Percentiles rank a stretch among this genome's conserved stretches.
Conservation (phyloP, 1,140 invertebrate genomes). For the Aphelinus certus region DNA sequence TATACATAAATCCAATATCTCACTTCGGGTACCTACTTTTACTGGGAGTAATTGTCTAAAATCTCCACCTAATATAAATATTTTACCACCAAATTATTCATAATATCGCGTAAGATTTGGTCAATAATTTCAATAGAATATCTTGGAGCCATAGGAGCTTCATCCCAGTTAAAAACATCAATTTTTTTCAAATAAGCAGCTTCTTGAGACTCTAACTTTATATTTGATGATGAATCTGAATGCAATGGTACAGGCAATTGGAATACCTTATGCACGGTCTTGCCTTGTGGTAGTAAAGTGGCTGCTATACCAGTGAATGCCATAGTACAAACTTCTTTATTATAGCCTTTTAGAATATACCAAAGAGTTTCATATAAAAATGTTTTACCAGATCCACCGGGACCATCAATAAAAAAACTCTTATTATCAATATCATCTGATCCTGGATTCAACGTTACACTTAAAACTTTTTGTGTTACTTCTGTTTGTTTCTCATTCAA, state of each 20-base stretch:
- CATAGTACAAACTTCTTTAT: constrained; percentile 7
- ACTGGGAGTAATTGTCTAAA: constrained; percentile 47
- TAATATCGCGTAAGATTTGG: constrained; percentile 39
- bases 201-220: constrained; percentile 50
- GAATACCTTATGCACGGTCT: constrained; percentile 44
- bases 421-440: not conserved
- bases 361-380: constrained; percentile 1
- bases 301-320: constrained; percentile 40
- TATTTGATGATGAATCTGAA: constrained; percentile 36
- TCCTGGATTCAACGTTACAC: constrained; percentile 1
- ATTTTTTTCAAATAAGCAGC: constrained; percentile 29
- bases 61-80: constrained; percentile 44
- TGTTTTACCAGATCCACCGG: constrained; percentile 40
- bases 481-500: no score
- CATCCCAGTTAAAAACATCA: constrained; percentile 49
- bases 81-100: constrained; percentile 46
- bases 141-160: constrained; percentile 46
- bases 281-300: no score
- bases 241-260: constrained; percentile 24
- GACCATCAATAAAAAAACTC: constrained; percentile 18
- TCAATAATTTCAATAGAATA: constrained; percentile 43
- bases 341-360: not conserved
- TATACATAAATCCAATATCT: constrained; percentile 46
- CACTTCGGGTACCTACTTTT: constrained; percentile 29
- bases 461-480: constrained; percentile 1